Base-by-base conservation (phyloP, 2,113 vertebrate species). In the Tragelaphus scriptus region DNA sequence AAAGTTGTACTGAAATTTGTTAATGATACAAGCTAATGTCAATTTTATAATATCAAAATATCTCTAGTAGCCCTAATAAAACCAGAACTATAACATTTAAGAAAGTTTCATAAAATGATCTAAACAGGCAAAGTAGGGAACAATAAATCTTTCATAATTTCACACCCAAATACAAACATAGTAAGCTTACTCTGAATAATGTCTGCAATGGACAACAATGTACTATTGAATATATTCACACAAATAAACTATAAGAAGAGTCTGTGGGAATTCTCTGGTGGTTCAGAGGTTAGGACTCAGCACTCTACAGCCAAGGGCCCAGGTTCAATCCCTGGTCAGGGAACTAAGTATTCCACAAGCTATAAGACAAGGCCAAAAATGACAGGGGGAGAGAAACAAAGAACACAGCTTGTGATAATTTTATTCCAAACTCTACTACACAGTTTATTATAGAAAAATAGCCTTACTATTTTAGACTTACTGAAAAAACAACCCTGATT, bases 41-140 rank as follows among this genome's bases (percentile, higher is more conserved):
- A 81, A 40, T 85, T 97, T 86, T 85, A 95, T 81, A 84, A 90
- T 53, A 21, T 96, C 36, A 86, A 82, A 96, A 68, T 44, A 44
- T 87, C 89, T 85, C 47, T 90, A 93, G n/a, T 17, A 63, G 19
- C 61, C 12, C n/a, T 95, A 94, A 88, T 90, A 93, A 94, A 85
- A 94, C 4, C n/a, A 95, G 16, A 96, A 85, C 30, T 88, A 17
- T 55, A 68, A 88, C 32, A 80, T 65, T 94, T 93, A 95, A 94
- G 47, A 36, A 92, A 40, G 5, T 97, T 95, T 91, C 63, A 85
- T 81, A 94, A 95, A 97, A 89, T 56, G 19, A 85, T 86, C 85
- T 86, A 85, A 28, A 88, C 58, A 79, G 5, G 85, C 30, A 71
- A 79, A 61, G n/a, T 49, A 98, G 36, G 25, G 10, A 59, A 95